Evolutionary conservation across 2,797 vertebrate genomes (phyloP), one percentile per base, ranked within the genome.

Genomic region (Buceros bicornis): DNA sequence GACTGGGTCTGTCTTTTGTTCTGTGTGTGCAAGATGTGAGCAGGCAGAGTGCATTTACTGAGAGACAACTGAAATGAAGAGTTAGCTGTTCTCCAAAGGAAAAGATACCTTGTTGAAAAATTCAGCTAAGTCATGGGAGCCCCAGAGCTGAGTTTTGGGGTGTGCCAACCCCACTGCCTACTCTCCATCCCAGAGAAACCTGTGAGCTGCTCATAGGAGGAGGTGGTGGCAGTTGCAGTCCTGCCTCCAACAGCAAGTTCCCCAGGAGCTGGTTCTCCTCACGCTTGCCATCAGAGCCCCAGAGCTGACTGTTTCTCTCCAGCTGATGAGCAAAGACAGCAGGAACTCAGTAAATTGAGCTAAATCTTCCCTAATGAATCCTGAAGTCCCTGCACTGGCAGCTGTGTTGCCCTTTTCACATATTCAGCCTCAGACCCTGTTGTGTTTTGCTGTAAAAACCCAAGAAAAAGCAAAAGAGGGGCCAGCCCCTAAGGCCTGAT

Each of bases 151-250:
- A 82, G 16, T 37, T 89, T 40, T 71, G 48, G 57, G 50, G 24
- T 2, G 1, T 19, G 57, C 11, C 13, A 62, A 16, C 25, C 37
- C 37, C 5, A 0, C 6, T 13, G 8, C n/a, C 28, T 16, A 3
- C 24, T 40, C 28, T 45, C 47, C 54, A 54, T 45, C 50, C 51
- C 4, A 10, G 21, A 40, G 28, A 11, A 40, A 37, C 9, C 14
- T 16, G 16, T 6, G 8, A 50, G 45, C 47, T 29, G 50, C 58
- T 70, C 20, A 1, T 31, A 33, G 33, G 33, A 12, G 60, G 71
- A 85, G 70, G 2, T 6, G 64, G 13, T 37, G 35, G 20, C 24
- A n/a, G 15, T 28, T 11, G 11, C 0, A 3, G 1, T 50, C 26
- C 86, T 58, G 48, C 18, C 15, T 16, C 42, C 58, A 33, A 12